Evolutionary conservation across 2,113 vertebrate species (phyloP), one percentile per base, ranked within the genome.

Genomic region (Alexandromys fortis): DNA sequence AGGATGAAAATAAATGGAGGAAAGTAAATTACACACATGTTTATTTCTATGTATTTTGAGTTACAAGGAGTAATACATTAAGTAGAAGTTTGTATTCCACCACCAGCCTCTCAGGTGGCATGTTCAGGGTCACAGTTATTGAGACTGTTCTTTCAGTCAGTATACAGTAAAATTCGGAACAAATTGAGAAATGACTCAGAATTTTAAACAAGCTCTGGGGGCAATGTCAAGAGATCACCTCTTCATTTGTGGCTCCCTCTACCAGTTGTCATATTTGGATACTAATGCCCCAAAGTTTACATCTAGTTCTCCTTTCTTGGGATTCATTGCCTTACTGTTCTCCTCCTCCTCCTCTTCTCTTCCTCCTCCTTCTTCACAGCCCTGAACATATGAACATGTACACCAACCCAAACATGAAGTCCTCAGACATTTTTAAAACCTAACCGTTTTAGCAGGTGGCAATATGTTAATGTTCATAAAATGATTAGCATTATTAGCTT

Each of bases 231-330:
- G 10, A 28, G 26, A 90, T 81, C 67, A 42, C 5, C 47, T 95
- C 42, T 95, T 92, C 38, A 72, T 81, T 96, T 93, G 28, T 93
- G 63, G 26, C 85, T 79, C 85, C 85, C 21, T 13, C 33, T 90
- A 33, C 77, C 67, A 61, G 42, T 86, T 97, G 24, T 88, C 70
- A 89, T 26, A 75, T 94, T 81, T 77, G 89, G 49, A 94, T 86
- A 85, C 76, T 17, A 82, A 73, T 49, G 83, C 68, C 7, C 94
- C 45, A 72, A 3, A 38, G 67, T 87, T 93, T 81, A 42, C 47
- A 65, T 47, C 38, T 87, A 24, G 6, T 61, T 86, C 65, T 61
- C 1, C 5, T 67, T 86, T 91, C 79, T 38, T 86, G 38, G 30
- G 28, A 47, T 26, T 73, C 38, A 68, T 78, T 30, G 16, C 7